Percentiles rank a stretch among this genome's conserved stretches.
Evolutionary conservation across 2,797 vertebrate genomes (phyloP).

Genomic region (Leucoraja ocellata): DNA sequence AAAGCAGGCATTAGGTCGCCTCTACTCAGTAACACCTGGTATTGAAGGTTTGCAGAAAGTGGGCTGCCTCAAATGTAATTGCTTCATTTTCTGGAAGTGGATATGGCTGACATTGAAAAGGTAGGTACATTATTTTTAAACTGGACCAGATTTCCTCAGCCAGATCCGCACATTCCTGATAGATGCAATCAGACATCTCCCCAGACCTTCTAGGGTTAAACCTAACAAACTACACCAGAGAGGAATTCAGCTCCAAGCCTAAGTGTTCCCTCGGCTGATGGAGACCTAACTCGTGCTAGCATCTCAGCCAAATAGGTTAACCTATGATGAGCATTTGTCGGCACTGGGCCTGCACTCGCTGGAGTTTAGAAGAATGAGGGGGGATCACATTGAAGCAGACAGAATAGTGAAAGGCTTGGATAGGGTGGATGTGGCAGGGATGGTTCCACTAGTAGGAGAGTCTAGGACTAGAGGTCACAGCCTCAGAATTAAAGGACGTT

Average conservation of each 20-base stretch:
- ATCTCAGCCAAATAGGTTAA: not conserved
- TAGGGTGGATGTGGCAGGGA: no score
- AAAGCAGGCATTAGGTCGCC: not conserved
- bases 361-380: no score
- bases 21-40: no score
- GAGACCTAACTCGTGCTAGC: not conserved
- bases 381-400: no score
- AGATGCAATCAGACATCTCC: not conserved
- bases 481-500: no score
- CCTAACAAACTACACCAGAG: not conserved
- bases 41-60: not conserved
- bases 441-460: no score
- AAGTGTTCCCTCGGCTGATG: not conserved
- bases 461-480: no score
- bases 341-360: no score
- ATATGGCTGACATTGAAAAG: not conserved
- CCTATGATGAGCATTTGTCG: no score
- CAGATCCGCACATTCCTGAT: not conserved
- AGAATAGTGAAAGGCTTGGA: no score
- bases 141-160: not conserved
- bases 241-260: not conserved
- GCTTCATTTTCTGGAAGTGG: not conserved
- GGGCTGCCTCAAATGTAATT: not conserved
- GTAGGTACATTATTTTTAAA: not conserved
- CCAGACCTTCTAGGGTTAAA: not conserved